Evolutionary conservation across 2,113 vertebrate species (phyloP).

Genomic region (Anguilla rostrata): DNA sequence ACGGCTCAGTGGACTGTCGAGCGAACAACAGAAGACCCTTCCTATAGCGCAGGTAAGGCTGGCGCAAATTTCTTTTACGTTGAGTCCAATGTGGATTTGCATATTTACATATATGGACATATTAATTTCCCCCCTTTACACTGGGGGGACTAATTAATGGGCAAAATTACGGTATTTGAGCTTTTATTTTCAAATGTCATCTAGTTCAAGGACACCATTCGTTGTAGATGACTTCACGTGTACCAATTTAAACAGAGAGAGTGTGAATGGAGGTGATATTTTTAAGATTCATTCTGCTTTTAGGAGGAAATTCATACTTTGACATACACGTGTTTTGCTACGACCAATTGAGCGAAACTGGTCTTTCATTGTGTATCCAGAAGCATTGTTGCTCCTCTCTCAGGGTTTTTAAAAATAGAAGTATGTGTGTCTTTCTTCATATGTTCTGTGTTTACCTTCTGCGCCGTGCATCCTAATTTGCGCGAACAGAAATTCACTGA

Average conservation of each 20-base stretch:
- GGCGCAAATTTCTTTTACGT: background rate
- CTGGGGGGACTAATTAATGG: too few relatives aligned
- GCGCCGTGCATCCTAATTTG: too few relatives aligned
- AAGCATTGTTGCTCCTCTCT: background rate
- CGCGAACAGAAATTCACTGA: too few relatives aligned
- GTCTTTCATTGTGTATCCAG: background rate
- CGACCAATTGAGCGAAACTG: background rate
- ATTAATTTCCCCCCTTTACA: too few relatives aligned
- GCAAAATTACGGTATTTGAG: background rate
- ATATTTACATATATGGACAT: background rate
- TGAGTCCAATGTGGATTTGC: background rate
- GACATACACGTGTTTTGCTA: background rate
- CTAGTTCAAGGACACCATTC: background rate
- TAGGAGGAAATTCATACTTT: background rate
- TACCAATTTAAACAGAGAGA: background rate
- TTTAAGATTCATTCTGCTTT: background rate
- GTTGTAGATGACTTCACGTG: background rate
- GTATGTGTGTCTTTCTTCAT: too few relatives aligned
- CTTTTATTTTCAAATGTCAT: background rate
- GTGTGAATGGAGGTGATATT: background rate
- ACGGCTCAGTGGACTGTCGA: conserved; percentile 31
- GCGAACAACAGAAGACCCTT: conserved; percentile 33
- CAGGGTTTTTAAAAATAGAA: background rate
- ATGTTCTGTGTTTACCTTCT: too few relatives aligned
- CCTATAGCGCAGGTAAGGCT: conserved; percentile 53